These are phyloP conservation scores for Indicator indicator DNA, from an alignment of 2,113 vertebrate genomes.

Conservation along the genomic window DNA sequence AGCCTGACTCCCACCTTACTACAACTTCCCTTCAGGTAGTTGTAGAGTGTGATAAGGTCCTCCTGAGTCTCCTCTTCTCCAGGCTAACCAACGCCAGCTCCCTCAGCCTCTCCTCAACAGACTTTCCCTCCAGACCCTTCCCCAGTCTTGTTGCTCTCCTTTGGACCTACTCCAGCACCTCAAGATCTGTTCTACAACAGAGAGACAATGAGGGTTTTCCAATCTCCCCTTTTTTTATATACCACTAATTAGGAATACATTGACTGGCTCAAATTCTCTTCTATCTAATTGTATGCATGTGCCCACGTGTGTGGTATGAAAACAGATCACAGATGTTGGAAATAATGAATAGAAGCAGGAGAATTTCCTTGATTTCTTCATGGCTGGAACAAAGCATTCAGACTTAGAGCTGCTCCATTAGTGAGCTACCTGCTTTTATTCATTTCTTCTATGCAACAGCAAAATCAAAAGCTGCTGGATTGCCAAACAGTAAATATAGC, in stretches of 20 bases:
- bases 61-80: no score
- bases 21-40: no score
- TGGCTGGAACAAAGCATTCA: not conserved
- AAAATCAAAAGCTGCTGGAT: not conserved
- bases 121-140: no score
- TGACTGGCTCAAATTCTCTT: not conserved
- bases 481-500: not conserved
- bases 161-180: no score
- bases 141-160: no score
- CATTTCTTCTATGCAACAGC: not conserved
- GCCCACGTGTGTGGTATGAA: not conserved
- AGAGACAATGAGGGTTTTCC: not conserved
- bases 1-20: no score
- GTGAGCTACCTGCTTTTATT: not conserved
- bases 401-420: not conserved
- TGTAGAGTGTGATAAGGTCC: no score
- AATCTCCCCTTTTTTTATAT: not conserved
- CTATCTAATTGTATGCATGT: not conserved
- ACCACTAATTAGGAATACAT: not conserved
- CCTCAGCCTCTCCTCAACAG: no score
- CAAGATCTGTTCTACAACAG: not conserved
- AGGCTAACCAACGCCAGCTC: no score
- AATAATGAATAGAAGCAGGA: not conserved
- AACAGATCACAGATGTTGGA: not conserved
- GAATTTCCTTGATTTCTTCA: not conserved